Evolutionary conservation across 2,113 vertebrate species (phyloP).

Genomic region (Clarias magur): DNA sequence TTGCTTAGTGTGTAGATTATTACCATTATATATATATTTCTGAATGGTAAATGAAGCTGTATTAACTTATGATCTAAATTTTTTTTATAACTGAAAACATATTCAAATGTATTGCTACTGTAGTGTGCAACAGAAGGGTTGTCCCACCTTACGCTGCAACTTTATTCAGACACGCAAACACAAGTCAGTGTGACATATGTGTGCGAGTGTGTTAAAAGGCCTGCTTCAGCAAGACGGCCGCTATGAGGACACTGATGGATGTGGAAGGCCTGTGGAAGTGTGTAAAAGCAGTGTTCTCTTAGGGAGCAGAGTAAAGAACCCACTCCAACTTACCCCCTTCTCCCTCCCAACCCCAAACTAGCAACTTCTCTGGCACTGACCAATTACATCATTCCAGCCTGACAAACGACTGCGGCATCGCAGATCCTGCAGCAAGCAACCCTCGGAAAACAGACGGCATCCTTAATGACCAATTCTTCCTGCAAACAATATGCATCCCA

Average conservation of each 20-base stretch:
- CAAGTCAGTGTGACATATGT: constrained; percentile 8
- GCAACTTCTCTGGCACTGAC: constrained; percentile 27
- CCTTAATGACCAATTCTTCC: constrained; percentile 7
- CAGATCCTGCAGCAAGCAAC: constrained; percentile 25
- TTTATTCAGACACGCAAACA: constrained; percentile 26
- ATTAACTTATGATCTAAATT: neutral
- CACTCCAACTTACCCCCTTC: no score
- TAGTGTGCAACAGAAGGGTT: constrained; percentile 5
- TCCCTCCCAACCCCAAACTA: neutral
- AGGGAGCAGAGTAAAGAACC: neutral
- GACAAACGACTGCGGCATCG: constrained; percentile 29
- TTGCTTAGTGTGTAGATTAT: neutral
- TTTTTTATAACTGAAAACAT: neutral
- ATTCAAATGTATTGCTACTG: neutral
- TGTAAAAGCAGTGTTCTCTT: constrained; percentile 2
- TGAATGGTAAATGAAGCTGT: neutral
- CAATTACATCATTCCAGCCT: constrained; percentile 30
- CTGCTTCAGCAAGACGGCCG: constrained; percentile 26
- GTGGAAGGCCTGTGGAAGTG: constrained; percentile 16
- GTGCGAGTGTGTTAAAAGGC: constrained; percentile 22
- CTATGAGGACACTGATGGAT: constrained; percentile 33
- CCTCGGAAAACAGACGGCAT: neutral
- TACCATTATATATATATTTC: neutral
- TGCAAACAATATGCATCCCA: neutral
- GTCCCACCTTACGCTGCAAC: constrained; percentile 8